These are phyloP conservation scores for Batillaria attramentaria DNA, from an alignment of 1,140 invertebrate species.

Conservation along the genomic window DNA sequence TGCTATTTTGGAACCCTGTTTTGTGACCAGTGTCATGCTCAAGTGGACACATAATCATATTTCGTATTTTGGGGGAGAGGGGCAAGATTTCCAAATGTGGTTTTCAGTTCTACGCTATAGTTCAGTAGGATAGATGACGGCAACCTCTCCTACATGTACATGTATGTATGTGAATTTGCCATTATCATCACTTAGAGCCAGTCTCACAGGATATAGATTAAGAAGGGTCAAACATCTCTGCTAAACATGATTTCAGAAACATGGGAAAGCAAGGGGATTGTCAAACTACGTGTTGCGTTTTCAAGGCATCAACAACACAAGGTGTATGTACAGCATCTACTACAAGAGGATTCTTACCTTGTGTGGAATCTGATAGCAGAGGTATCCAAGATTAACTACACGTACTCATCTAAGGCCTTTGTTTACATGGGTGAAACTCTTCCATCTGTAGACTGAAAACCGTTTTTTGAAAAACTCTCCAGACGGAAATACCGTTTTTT, in stretches of 20 bases:
- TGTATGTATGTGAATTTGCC: no score
- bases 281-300: conserved; percentile 84
- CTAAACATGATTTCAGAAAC: conserved; percentile 39
- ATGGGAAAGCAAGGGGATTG: conserved; percentile 30
- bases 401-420: not conserved
- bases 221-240: not conserved
- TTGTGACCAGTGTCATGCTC: not conserved
- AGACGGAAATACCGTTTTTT: not conserved
- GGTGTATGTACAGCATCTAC: conserved; percentile 94
- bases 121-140: no score
- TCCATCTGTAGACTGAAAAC: no score
- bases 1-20: not conserved
- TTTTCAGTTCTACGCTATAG: not conserved
- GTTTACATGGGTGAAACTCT: not conserved
- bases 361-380: conserved; percentile 90
- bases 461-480: no score
- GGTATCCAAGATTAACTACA: not conserved
- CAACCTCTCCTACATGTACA: no score
- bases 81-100: not conserved
- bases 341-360: conserved; percentile 87
- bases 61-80: not conserved
- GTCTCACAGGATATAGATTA: not conserved
- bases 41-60: not conserved
- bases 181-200: not conserved
- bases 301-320: conserved; percentile 93